Evolutionary conservation across 2,888 invertebrate species (phyloP), one percentile per base, ranked within the genome.

Genomic region (Philaethria dido): DNA sequence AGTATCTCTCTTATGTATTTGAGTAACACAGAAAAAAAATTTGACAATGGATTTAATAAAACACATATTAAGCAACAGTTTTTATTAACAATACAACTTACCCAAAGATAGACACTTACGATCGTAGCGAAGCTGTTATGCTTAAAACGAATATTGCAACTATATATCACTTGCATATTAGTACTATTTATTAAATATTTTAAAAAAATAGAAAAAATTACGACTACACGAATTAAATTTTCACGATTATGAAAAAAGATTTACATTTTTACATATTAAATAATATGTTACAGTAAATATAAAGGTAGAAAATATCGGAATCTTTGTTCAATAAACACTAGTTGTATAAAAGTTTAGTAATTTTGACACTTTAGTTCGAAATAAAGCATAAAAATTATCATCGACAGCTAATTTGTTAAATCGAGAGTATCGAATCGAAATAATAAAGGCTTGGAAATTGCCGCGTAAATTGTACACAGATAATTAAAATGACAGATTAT

Each of bases 81-180:
- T 57, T 92, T 91, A 91, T 87, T 87, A 86, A 80, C 78, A 89
- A 59, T 68, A 61, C 57, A 69, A 74, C 79, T 70, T 70, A 70
- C 66, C 67, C 67, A 87, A 80, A 61, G 57, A 55, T 66, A 70
- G 57, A 65, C 62, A 55, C 42, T 66, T 63, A 60, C 68, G 66
- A 64, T 54, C 66, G 59, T 57, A 61, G 66, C 62, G 54, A 69
- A 71, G 65, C 67, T 74, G 76, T 73, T 75, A 79, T 83, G 80
- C 85, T 87, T 92, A 89, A 73, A 75, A 76, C 89, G 92, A 92
- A 84, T 92, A 92, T 92, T 92, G 92, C 92, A 92, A 91, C 90
- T 81, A 81, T 80, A 77, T 91, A 92, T 92, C 92, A 92, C 92
- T 87, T 87, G 88, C 87, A 86, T 81, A 80, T 77, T 78, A 75